phyloP scores from a whole-genome alignment of 2,797 vertebrate species.

The Rhabdomys pumilio region DNA sequence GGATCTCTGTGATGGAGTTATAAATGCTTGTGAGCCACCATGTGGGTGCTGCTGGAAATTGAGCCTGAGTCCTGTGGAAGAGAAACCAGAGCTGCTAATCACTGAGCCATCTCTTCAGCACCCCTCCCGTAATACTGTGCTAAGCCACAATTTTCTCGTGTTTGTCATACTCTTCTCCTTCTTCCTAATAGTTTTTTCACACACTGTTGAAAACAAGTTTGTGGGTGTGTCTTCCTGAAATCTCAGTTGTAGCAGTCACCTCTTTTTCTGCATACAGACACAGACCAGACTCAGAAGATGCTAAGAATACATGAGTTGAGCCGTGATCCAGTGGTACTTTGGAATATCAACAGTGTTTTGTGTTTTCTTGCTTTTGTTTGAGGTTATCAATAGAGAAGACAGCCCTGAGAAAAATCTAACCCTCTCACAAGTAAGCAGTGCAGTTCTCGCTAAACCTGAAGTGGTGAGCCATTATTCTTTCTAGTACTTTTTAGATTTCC shows the following conservation, averaged over 20 bases:
- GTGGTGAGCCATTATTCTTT: background rate
- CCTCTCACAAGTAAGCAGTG: background rate
- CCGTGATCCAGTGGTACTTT: background rate
- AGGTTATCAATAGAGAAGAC: background rate
- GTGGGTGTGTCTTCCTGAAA: background rate
- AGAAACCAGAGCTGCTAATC: background rate
- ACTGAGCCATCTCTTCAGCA: background rate
- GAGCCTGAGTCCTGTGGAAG: background rate
- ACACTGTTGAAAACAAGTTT: conserved; percentile 21
- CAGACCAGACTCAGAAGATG: background rate
- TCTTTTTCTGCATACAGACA: background rate
- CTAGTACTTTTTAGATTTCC: background rate
- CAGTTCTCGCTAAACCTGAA: background rate
- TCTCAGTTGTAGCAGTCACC: background rate
- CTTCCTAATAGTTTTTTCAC: background rate
- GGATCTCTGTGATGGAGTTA: background rate
- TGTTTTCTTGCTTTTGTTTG: background rate
- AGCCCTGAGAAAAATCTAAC: background rate
- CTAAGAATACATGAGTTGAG: background rate
- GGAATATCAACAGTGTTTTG: background rate
- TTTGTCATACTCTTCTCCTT: background rate
- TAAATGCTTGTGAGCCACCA: background rate
- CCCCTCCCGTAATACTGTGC: background rate
- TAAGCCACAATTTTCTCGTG: background rate
- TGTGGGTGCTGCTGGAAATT: background rate